A percentile compares a stretch with the other conserved stretches of the same genome.
Evolutionary conservation across 2,888 invertebrate species (phyloP).

Genomic region (Limnephilus lunatus): DNA sequence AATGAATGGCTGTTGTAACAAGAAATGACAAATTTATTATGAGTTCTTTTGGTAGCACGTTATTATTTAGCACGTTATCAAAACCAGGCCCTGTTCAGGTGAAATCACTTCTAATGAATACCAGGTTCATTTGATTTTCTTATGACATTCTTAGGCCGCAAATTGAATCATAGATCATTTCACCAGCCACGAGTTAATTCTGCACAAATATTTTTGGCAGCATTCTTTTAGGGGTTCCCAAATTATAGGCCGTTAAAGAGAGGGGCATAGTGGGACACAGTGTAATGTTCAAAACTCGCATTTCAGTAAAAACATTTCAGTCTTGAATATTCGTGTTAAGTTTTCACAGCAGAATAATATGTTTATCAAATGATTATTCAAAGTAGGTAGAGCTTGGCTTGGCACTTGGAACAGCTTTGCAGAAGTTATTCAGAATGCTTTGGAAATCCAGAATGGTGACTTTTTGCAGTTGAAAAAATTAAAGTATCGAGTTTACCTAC

Average conservation of each 20-base stretch:
- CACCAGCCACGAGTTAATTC: background rate
- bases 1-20: background rate
- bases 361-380: too few relatives aligned
- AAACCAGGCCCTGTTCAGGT: background rate
- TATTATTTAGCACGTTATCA: background rate
- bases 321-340: background rate
- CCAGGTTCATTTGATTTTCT: background rate
- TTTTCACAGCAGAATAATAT: background rate
- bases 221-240: background rate
- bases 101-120: too few relatives aligned
- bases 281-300: too few relatives aligned
- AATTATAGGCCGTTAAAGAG: background rate
- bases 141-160: background rate
- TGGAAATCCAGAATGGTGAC: too few relatives aligned
- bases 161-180: background rate
- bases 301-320: too few relatives aligned
- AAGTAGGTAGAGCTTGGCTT: background rate
- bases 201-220: background rate
- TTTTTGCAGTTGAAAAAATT: too few relatives aligned
- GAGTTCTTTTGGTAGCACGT: background rate
- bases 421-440: too few relatives aligned
- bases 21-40: background rate
- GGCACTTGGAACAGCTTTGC: too few relatives aligned
- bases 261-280: background rate
- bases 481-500: too few relatives aligned